These are phyloP conservation scores for Oxystoma pomonae DNA, from an alignment of 2,888 invertebrate species.

Conservation along the genomic window DNA sequence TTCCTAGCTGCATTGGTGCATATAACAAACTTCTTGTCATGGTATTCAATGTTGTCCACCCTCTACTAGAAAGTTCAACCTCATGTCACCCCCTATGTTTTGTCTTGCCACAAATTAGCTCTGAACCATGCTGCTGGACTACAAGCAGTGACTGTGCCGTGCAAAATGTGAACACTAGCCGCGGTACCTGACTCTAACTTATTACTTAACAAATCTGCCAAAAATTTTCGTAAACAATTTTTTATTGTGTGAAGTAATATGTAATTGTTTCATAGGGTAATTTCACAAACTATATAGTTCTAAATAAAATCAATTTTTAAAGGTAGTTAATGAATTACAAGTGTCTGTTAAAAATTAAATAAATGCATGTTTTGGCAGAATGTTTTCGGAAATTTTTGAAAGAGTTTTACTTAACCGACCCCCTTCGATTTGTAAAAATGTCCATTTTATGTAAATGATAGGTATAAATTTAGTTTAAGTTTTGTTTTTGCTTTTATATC, in stretches of 20 bases:
- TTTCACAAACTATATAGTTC: background rate
- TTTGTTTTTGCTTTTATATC: conserved; percentile 24
- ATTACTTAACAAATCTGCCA: conserved; percentile 40
- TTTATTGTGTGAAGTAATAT: background rate
- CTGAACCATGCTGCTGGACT: conserved; percentile 31
- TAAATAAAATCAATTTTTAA: background rate
- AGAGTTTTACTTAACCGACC: background rate
- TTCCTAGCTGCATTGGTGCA: background rate
- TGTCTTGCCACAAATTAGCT: conserved; percentile 39
- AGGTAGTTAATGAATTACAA: background rate
- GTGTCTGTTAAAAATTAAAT: background rate
- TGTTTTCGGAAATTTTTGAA: background rate
- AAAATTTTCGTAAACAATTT: background rate
- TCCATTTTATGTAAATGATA: conserved; percentile 52
- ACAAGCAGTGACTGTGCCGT: conserved; percentile 39
- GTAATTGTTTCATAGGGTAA: background rate
- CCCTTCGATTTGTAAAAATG: conserved; percentile 51
- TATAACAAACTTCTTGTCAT: background rate
- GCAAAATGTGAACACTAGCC: conserved; percentile 37
- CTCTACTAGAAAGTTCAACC: background rate
- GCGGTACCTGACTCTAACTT: conserved; percentile 45
- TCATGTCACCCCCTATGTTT: conserved; percentile 21
- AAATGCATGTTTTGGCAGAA: background rate
- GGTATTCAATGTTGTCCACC: background rate
- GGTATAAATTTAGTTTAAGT: conserved; percentile 50